These are phyloP conservation scores for Oxygymnocypris stewartii DNA, from an alignment of 2,113 vertebrate genomes.

Conservation along the genomic window DNA sequence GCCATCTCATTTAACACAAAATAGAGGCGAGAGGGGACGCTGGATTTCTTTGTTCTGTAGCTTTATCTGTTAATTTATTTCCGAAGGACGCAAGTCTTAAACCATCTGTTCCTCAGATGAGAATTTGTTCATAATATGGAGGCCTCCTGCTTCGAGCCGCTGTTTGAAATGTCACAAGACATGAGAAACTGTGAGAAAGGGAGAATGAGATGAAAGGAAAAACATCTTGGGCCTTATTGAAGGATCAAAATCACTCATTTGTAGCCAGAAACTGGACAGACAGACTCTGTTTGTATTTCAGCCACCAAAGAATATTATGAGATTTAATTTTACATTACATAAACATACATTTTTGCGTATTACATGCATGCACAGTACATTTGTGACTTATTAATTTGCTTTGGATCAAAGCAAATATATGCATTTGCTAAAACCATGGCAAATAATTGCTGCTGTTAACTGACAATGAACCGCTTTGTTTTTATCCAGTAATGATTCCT, in stretches of 20 bases:
- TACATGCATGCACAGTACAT: neutral
- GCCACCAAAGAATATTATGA: neutral
- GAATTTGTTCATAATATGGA: constrained; percentile 28
- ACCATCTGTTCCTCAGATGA: constrained; percentile 43
- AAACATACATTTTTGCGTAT: neutral
- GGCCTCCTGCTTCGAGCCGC: constrained; percentile 1
- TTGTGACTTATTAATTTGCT: neutral
- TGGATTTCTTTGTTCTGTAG: constrained; percentile 49
- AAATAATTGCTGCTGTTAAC: neutral
- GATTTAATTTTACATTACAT: neutral
- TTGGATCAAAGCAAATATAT: neutral
- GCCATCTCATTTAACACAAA: constrained; percentile 65
- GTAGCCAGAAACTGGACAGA: neutral
- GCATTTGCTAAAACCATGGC: neutral
- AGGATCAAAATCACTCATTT: constrained; percentile 12
- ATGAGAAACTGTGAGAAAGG: constrained; percentile 27
- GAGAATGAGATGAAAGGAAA: constrained; percentile 10
- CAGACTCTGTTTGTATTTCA: neutral
- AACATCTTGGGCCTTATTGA: neutral
- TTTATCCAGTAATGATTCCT: neutral
- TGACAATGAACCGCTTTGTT: neutral
- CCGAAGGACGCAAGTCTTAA: constrained; percentile 44
- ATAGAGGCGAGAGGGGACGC: constrained; percentile 46
- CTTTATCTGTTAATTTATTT: constrained; percentile 44
- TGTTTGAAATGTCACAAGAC: constrained; percentile 42